phyloP scores from a whole-genome alignment of 2,888 invertebrate species.

The Andrena dorsata region DNA sequence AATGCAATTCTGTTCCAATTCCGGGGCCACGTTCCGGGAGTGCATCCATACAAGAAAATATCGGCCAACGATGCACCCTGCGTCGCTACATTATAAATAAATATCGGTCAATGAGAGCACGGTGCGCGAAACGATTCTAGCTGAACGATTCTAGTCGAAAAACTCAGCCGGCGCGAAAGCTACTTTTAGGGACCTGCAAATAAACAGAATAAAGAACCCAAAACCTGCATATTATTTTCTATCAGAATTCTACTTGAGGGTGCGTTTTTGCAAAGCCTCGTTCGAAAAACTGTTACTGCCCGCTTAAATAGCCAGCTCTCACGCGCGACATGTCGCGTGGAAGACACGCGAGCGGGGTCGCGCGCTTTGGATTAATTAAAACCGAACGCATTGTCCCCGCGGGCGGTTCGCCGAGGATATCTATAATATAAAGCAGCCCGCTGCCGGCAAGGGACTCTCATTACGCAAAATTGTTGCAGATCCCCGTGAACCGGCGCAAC shows the following conservation, averaged over 20 bases:
- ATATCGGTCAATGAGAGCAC: slow-evolving; percentile 30
- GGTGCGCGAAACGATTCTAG: background rate
- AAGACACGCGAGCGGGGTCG: slow-evolving; percentile 12
- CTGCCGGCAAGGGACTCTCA: slow-evolving; percentile 62
- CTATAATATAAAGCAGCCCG: slow-evolving; percentile 57
- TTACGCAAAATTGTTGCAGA: slow-evolving; percentile 70
- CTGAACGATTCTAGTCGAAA: background rate
- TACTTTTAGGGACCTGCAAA: background rate
- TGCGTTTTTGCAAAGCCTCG: background rate
- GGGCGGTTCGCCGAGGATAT: slow-evolving; percentile 48
- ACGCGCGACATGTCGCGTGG: background rate
- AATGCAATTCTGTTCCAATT: slow-evolving; percentile 58
- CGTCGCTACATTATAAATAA: slow-evolving; percentile 47
- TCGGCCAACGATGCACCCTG: slow-evolving; percentile 8
- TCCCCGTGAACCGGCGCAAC: slow-evolving; percentile 40
- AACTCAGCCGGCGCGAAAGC: background rate
- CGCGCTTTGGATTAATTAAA: slow-evolving; percentile 66
- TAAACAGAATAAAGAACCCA: background rate
- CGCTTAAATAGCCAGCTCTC: background rate
- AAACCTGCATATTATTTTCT: too few relatives aligned
- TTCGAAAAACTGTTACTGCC: background rate
- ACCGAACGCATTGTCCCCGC: slow-evolving; percentile 62
- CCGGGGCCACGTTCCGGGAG: slow-evolving; percentile 23
- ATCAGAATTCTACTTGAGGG: too few relatives aligned
- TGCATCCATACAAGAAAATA: slow-evolving; percentile 11